A percentile compares a stretch with the other conserved stretches of the same genome.
Evolutionary conservation across 2,113 vertebrate species (phyloP).

Genomic region (Otocyon megalotis): DNA sequence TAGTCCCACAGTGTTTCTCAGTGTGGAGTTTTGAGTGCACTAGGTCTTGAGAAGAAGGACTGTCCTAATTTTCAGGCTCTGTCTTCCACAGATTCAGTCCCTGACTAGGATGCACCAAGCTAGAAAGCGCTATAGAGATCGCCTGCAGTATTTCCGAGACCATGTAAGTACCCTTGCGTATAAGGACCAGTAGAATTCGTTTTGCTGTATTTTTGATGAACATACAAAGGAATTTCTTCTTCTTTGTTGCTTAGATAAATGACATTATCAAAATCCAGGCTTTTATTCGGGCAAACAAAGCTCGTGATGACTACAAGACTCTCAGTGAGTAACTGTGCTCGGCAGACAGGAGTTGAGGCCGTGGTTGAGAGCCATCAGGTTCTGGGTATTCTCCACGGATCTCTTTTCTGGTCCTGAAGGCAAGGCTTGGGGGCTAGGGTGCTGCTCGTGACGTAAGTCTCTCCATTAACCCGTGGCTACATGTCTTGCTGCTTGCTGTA

Average conservation of each 20-base stretch:
- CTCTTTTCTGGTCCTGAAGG: constrained; percentile 61
- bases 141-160: constrained; percentile 95
- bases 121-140: constrained; percentile 94
- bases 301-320: constrained; percentile 98
- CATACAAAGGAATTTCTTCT: neutral
- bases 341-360: constrained; percentile 37
- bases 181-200: fast-evolving
- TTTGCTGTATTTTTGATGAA: neutral
- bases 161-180: constrained; percentile 88
- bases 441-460: neutral
- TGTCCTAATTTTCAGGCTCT: neutral
- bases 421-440: constrained; percentile 42
- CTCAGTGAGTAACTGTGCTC: constrained; percentile 92
- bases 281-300: constrained; percentile 98
- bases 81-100: constrained; percentile 92
- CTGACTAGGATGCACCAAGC: constrained; percentile 97
- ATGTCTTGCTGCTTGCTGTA: neutral
- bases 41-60: neutral
- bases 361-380: neutral
- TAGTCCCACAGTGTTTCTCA: neutral
- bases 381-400: neutral
- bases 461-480: neutral
- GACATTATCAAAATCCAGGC: constrained; percentile 98
- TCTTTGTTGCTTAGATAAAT: constrained; percentile 89
- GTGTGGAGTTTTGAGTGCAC: fast-evolving